These are phyloP conservation scores for Serinus canaria DNA, from an alignment of 2,113 vertebrate species.

Conservation along the genomic window DNA sequence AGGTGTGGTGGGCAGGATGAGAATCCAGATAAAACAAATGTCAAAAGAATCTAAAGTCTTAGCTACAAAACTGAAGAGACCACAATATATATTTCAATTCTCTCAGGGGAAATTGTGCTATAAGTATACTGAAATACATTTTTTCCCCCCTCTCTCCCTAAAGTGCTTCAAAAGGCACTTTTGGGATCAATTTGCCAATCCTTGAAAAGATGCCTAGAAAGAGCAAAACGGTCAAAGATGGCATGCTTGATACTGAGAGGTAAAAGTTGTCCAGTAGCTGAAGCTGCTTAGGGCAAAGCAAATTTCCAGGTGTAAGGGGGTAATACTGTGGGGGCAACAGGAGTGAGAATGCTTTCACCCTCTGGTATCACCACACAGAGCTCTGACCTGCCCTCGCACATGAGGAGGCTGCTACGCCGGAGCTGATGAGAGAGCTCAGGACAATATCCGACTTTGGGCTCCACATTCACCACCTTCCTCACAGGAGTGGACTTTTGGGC, in stretches of 20 bases:
- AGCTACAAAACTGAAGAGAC: background rate
- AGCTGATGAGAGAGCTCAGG: background rate
- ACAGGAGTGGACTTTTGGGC: accelerated
- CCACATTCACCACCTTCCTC: background rate
- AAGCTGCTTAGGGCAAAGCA: background rate
- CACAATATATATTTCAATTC: background rate
- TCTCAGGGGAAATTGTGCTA: background rate
- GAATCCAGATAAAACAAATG: background rate
- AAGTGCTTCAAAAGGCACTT: background rate
- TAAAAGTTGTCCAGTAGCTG: background rate
- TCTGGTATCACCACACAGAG: background rate
- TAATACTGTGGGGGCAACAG: background rate
- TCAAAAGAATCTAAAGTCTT: background rate
- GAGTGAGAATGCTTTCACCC: background rate
- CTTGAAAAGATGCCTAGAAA: background rate
- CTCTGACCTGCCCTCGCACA: background rate
- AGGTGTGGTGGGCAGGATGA: background rate
- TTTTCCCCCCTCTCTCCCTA: background rate
- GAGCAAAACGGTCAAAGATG: background rate
- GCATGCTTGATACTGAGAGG: background rate
- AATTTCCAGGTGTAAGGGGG: background rate
- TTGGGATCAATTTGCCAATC: background rate
- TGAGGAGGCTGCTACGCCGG: accelerated
- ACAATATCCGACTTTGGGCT: background rate
- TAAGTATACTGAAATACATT: background rate